Evolutionary conservation across 2,797 vertebrate genomes (phyloP).

Genomic region (Phylloscopus collybita): DNA sequence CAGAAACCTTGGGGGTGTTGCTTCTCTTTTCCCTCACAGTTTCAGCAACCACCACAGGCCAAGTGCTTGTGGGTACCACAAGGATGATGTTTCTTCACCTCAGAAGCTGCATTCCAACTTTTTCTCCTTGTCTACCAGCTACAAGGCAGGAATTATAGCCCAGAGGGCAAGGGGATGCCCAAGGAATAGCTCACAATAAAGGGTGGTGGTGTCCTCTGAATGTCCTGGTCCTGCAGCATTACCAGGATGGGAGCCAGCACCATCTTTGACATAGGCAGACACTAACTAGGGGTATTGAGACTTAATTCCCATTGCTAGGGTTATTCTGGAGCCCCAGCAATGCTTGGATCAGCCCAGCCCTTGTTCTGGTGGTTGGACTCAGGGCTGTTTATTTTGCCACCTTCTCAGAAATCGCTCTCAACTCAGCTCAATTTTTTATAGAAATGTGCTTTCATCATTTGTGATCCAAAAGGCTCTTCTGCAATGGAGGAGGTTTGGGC

Average conservation of each 20-base stretch:
- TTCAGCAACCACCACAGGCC: background rate
- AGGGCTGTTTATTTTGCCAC: background rate
- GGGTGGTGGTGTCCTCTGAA: background rate
- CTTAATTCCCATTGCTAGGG: background rate
- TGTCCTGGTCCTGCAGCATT: background rate
- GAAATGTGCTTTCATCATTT: conserved; percentile 30
- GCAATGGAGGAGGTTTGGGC: conserved; percentile 37
- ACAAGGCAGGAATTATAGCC: background rate
- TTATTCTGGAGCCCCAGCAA: background rate
- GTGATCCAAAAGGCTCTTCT: conserved; percentile 33
- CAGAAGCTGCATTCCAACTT: background rate
- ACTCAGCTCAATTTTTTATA: conserved; percentile 5
- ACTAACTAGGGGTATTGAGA: background rate
- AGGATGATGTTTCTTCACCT: background rate
- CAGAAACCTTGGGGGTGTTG: background rate
- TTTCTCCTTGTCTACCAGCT: background rate
- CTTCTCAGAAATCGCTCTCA: background rate
- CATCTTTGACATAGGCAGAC: background rate
- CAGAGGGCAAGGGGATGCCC: background rate
- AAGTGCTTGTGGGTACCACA: background rate
- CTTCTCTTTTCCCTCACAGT: background rate
- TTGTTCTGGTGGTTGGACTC: background rate
- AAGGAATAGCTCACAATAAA: background rate
- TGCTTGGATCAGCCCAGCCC: background rate
- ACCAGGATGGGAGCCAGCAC: background rate